Percentiles rank a stretch among this genome's conserved stretches.
Evolutionary conservation across 1,140 invertebrate genomes (phyloP).

Genomic region (Conus ventricosus): DNA sequence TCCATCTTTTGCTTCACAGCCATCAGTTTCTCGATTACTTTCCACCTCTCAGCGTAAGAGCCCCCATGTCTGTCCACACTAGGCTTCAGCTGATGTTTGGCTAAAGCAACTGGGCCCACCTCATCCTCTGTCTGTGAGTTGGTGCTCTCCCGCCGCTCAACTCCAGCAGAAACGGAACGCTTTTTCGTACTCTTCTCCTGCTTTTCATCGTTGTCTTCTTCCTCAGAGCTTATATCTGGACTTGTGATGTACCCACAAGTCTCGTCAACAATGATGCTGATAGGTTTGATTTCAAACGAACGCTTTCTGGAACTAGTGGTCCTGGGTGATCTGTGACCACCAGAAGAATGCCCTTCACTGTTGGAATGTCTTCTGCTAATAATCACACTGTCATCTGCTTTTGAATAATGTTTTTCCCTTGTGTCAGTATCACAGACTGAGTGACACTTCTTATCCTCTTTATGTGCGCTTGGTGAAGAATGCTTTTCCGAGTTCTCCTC

Average conservation of each 20-base stretch:
- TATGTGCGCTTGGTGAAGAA: background rate
- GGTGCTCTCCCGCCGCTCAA: background rate
- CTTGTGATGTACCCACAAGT: constrained; percentile 9
- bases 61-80: background rate
- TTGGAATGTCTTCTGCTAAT: background rate
- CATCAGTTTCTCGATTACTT: constrained; percentile 14
- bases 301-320: background rate
- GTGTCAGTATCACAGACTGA: background rate
- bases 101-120: background rate
- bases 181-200: background rate
- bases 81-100: constrained; percentile 29
- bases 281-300: background rate
- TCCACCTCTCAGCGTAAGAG: constrained; percentile 1
- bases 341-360: background rate
- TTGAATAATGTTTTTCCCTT: background rate
- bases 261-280: background rate
- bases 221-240: background rate
- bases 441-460: background rate
- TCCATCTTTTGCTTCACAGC: background rate
- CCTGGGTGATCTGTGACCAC: background rate
- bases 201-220: background rate
- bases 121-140: background rate
- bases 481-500: background rate
- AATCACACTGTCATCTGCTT: background rate
- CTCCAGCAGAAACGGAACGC: background rate